Conservation (phyloP, 53 echinoderm and acorn worm genomes). For the Pentamera pediparva region DNA sequence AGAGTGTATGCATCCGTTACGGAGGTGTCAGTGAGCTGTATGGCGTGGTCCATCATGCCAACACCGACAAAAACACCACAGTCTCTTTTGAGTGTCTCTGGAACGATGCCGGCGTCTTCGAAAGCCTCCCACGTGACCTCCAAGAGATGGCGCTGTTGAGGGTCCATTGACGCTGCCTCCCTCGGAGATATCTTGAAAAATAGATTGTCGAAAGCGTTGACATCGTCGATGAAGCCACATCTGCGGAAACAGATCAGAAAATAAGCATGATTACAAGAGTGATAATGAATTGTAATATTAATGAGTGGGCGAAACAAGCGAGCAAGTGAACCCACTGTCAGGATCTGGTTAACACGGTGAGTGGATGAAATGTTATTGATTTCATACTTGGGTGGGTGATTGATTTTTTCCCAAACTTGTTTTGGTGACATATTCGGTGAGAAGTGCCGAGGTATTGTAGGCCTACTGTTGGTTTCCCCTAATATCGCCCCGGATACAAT, state of each 20-base stretch:
- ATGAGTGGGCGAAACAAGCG: no score
- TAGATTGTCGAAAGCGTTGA: conserved; percentile 80
- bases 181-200: conserved; percentile 93
- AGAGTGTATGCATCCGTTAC: conserved; percentile 72
- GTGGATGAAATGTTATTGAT: no score
- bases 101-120: conserved; percentile 77
- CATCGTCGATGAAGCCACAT: conserved; percentile 60
- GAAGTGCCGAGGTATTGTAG: no score
- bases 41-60: conserved; percentile 76
- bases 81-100: conserved; percentile 43
- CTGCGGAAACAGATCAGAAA: neutral
- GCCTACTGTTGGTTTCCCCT: no score
- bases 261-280: no score
- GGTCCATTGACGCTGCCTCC: conserved; percentile 85
- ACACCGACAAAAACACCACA: conserved; percentile 80
- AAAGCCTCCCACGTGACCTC: conserved; percentile 93
- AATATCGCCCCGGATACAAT: no score
- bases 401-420: no score
- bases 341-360: no score
- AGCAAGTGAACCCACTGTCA: no score
- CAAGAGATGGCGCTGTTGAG: conserved; percentile 83
- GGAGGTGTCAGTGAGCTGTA: conserved; percentile 52
- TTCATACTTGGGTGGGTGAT: no score
- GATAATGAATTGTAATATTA: no score
- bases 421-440: no score